These are phyloP conservation scores for Otis tarda DNA, from an alignment of 2,113 vertebrate genomes.

Conservation along the genomic window DNA sequence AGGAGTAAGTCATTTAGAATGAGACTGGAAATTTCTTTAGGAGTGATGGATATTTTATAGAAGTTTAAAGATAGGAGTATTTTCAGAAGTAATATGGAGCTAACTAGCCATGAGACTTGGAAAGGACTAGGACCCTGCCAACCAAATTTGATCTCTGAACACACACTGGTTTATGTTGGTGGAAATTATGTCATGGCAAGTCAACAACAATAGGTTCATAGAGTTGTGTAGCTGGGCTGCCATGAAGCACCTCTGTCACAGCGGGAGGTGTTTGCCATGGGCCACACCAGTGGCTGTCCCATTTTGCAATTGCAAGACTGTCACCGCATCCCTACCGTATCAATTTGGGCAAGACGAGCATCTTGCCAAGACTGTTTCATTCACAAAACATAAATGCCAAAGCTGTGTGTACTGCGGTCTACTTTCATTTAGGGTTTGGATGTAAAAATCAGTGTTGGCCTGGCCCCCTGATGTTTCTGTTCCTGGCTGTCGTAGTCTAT, in stretches of 20 bases:
- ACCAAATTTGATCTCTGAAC: background rate
- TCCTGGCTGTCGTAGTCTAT: background rate
- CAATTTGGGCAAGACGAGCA: background rate
- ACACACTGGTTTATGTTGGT: background rate
- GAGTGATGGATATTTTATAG: background rate
- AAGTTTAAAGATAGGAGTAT: background rate
- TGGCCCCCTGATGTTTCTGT: background rate
- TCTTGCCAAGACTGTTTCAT: background rate
- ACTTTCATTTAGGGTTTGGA: background rate
- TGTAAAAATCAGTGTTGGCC: background rate
- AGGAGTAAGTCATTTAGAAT: background rate
- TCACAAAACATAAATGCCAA: background rate
- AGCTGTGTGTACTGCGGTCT: background rate
- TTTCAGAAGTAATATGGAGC: background rate
- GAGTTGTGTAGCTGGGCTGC: background rate
- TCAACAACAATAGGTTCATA: background rate
- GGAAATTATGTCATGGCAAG: background rate
- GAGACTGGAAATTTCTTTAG: conserved; percentile 34
- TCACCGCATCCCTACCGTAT: accelerated
- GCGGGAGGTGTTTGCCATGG: background rate
- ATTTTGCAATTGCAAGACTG: background rate
- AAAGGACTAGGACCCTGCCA: background rate
- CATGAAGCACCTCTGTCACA: background rate
- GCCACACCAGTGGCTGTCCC: background rate
- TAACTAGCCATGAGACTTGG: background rate